Base-by-base conservation (phyloP, 1,140 invertebrate species). In the Delia radicum region DNA sequence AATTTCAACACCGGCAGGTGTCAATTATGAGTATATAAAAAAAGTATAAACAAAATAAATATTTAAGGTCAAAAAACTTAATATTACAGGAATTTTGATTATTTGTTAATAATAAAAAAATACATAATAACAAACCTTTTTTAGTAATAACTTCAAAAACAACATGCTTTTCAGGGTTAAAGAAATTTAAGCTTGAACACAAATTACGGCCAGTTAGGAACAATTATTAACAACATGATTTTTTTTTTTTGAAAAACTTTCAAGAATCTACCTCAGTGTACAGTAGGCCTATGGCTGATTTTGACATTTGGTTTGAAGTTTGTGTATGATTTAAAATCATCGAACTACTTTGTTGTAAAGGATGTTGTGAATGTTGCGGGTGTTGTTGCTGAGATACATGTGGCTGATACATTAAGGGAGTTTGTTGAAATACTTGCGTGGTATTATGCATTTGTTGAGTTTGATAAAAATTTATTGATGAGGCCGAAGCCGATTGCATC, bases 191-290 rank as follows among this genome's bases (percentile, higher is more conserved):
- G n/a, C n/a, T n/a, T n/a, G 37, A 65, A 12, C 46, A 37, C 31
- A 26, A 33, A 61, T 61, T 28, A 15, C 3, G 65, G 55, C 18
- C 42, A 42, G 62, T 26, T 10, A 80, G 74, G 63, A 79, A 69
- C 62, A 74, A 79, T 6, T 15, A 28, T 74, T 48, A 71, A 78
- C 63, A 73, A 79, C 74, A 73, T 69, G 4, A 18, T 24, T 24
- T 55, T 3, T 21, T 69, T 5, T 69, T 33, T 21, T 65, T 12
- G 75, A 75, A 71, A 67, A 63, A 24, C 6, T 65, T 33, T 29
- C 42, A 71, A 77, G 67, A 77, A 77, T 85, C 83, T 85, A 85
- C 83, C 83, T 85, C 83, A 81, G 80, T 3, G 73, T 79, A 84
- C 77, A 83, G 83, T 69, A 82, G 78, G 27, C 79, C 81, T 78